Evolutionary conservation across 2,888 invertebrate genomes (phyloP), one percentile per base, ranked within the genome.

Genomic region (Myopa testacea): DNA sequence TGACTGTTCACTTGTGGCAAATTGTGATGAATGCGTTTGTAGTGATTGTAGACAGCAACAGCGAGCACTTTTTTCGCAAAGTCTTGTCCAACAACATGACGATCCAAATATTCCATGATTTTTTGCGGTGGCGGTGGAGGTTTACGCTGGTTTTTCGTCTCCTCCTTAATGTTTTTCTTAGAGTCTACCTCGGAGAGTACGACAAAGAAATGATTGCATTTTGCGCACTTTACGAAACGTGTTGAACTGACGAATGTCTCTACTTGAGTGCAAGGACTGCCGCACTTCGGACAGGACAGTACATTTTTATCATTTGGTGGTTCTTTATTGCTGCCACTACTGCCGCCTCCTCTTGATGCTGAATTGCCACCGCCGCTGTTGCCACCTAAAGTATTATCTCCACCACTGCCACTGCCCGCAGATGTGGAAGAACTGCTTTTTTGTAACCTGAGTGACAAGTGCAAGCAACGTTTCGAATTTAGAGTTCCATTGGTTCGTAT

Each of bases 11-110:
- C 62, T 79, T 89, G 92, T 83, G 93, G 94, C 79, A 96, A 92
- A 90, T 98, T 98, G 90, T 98, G 97, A 89, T 96, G 96, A 86
- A 99, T 97, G 85, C 99, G 92, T 91, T 99, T 98, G 90, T 99
- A 99, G 89, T 99, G 99, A 90, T 99, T 98, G 91, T 99, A 99
- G 0, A 99, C 99, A 14, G 99, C 98, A 55, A 99, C 99, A 0
- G 98, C 95, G 58, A 99, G 91, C 60, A 98, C 98, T 90, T 98
- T 98, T 90, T 99, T 99, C 1, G 99, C 99, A 89, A 95, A 93
- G 82, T 98, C 96, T 90, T 99, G 99, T 0, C 99, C 99, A 37
- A 99, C 95, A 16, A 99, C 99, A 90, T 98, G 98, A 86, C 95
- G 95, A 91, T 99, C 96, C 81, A 99, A 91, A 90, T 96, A 99